Evolutionary conservation across 2,797 vertebrate genomes (phyloP).

Genomic region (Netta rufina): DNA sequence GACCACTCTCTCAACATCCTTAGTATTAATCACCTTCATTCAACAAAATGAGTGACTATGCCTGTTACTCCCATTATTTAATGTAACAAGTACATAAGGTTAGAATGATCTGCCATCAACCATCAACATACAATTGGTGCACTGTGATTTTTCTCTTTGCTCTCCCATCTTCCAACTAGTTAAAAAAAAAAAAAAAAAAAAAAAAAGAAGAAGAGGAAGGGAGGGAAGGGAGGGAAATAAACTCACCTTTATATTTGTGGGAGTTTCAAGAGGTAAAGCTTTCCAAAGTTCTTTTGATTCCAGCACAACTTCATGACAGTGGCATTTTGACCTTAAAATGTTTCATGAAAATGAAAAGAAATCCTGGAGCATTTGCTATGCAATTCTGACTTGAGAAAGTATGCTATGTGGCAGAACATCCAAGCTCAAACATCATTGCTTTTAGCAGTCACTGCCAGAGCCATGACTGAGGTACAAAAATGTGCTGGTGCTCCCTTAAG

Average conservation of each 20-base stretch:
- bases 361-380: neutral
- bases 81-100: neutral
- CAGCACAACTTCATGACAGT: neutral
- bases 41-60: neutral
- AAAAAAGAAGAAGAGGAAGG: neutral
- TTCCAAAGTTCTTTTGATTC: neutral
- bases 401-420: neutral
- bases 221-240: neutral
- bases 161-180: neutral
- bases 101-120: neutral
- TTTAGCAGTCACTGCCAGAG: neutral
- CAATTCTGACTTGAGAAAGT: conserved; percentile 4
- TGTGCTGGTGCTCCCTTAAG: neutral
- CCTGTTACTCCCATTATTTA: neutral
- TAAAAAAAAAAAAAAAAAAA: neutral
- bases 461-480: neutral
- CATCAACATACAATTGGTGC: neutral
- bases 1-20: neutral
- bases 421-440: neutral
- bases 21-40: neutral
- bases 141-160: neutral
- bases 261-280: neutral
- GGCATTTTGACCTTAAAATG: conserved; percentile 25
- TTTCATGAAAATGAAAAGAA: conserved; percentile 19
- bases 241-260: neutral